Conservation (phyloP, 2,888 invertebrate species). For the Brachyptera risi region DNA sequence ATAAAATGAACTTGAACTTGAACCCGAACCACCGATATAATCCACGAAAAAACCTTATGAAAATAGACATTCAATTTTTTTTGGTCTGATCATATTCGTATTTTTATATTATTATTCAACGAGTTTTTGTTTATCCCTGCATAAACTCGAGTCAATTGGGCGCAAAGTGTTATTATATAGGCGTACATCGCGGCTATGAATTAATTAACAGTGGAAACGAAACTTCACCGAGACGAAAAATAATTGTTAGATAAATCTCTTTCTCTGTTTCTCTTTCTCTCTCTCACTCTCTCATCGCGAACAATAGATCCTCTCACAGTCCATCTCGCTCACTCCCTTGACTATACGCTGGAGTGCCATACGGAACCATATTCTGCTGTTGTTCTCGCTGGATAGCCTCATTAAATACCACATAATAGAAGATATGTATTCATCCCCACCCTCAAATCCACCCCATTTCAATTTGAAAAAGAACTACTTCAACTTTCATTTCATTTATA, state of each 20-base stretch:
- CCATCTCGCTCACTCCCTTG: not conserved
- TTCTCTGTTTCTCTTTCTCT: not conserved
- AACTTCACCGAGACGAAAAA: not conserved
- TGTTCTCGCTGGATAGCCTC: conserved; percentile 28
- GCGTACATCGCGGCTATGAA: not conserved
- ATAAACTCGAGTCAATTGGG: not conserved
- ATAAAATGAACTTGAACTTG: no score
- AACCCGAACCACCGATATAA: no score
- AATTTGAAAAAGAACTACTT: conserved; percentile 28
- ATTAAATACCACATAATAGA: conserved; percentile 31
- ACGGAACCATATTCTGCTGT: not conserved
- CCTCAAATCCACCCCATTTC: not conserved
- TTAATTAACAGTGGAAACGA: conserved; percentile 13
- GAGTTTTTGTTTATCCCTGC: not conserved
- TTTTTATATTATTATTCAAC: no score
- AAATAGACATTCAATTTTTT: no score
- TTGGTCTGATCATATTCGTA: no score
- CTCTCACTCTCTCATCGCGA: not conserved
- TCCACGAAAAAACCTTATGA: no score
- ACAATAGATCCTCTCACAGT: not conserved
- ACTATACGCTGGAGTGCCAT: not conserved
- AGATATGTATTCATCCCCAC: conserved; percentile 7
- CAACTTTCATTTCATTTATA: conserved; percentile 27
- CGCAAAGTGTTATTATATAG: conserved; percentile 5
- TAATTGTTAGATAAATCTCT: not conserved